A percentile compares a stretch with the other conserved stretches of the same genome.
phyloP scores from a whole-genome alignment of 2,888 invertebrate genomes.

The Agrochola circellaris region DNA sequence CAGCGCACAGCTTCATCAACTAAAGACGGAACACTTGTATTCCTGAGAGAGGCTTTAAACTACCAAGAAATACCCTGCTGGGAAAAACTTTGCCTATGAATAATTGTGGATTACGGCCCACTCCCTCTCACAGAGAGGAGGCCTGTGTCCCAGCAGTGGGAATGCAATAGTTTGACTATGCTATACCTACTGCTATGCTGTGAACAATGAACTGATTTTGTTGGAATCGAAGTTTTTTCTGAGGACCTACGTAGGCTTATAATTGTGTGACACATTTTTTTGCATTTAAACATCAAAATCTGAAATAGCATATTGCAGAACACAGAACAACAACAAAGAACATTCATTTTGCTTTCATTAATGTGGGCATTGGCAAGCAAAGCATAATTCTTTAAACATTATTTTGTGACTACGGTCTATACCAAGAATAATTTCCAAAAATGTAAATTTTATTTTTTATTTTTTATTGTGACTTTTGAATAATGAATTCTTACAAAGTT shows the following conservation, averaged over 20 bases:
- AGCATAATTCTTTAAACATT: neutral
- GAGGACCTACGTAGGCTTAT: neutral
- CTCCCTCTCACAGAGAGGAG: neutral
- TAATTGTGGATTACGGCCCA: neutral
- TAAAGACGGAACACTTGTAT: neutral
- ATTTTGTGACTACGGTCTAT: neutral
- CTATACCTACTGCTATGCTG: neutral
- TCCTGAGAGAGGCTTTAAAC: neutral
- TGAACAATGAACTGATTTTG: neutral
- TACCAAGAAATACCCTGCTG: neutral
- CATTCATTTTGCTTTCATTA: neutral
- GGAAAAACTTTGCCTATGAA: neutral
- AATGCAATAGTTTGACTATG: neutral
- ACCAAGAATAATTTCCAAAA: neutral
- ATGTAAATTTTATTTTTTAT: too few species aligned
- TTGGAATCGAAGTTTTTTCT: neutral
- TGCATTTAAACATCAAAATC: neutral
- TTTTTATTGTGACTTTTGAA: neutral
- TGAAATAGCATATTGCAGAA: neutral
- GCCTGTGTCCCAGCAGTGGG: too few species aligned
- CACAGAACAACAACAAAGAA: neutral
- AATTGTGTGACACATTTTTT: neutral
- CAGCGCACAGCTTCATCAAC: constrained; percentile 4
- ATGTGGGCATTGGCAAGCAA: neutral
- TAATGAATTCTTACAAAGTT: neutral